A percentile compares a stretch with the other conserved stretches of the same genome.
Evolutionary conservation across 2,113 vertebrate species (phyloP).

Genomic region (Machaerirhynchus nigripectus): DNA sequence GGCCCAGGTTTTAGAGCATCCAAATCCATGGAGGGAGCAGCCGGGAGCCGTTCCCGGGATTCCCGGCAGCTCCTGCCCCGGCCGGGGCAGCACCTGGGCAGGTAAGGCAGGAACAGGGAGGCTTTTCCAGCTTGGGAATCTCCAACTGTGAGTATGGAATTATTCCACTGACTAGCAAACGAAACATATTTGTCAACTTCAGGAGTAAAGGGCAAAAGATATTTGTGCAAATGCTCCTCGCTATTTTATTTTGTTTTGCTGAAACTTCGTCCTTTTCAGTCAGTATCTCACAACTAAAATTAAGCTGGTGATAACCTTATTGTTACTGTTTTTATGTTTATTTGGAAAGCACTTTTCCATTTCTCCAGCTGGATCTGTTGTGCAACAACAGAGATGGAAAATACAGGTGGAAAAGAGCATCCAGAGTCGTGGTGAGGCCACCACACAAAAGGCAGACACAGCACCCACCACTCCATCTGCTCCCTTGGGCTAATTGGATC

Average conservation of each 20-base stretch:
- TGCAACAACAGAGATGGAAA: background rate
- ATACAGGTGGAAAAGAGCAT: background rate
- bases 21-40: background rate
- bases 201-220: background rate
- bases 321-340: background rate
- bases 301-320: fast-evolving
- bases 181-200: background rate
- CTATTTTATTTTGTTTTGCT: background rate
- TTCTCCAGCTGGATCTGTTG: background rate
- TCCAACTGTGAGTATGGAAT: background rate
- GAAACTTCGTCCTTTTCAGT: background rate
- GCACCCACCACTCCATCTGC: background rate
- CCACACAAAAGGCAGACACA: background rate
- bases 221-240: background rate
- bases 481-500: background rate
- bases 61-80: background rate
- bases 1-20: background rate
- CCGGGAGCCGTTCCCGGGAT: background rate
- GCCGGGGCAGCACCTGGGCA: background rate
- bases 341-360: background rate
- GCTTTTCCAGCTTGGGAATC: background rate
- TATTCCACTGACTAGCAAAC: fast-evolving
- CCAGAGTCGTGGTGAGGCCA: background rate
- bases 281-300: background rate
- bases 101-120: background rate